Evolutionary conservation across 2,888 invertebrate genomes (phyloP), one percentile per base, ranked within the genome.

Genomic region (Drosophila tripunctata): DNA sequence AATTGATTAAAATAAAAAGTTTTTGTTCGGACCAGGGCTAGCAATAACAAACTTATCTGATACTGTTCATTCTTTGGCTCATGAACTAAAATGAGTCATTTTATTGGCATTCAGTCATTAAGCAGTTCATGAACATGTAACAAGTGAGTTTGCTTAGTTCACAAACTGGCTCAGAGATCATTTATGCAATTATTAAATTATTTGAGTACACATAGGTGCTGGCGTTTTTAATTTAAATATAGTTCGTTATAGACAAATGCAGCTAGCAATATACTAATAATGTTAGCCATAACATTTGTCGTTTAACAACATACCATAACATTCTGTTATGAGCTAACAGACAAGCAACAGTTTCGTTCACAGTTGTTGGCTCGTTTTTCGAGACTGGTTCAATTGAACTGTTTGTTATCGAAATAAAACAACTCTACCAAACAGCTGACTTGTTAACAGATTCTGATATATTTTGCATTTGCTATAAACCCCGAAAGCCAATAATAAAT

Each of bases 11-110:
- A 63, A 68, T 75, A 65, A 68, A 67, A 75, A 52, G 62, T 64
- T 77, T 72, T 68, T 77, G 67, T 73, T 41, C 69, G 68, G 36
- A 22, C 55, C 72, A 74, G 74, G 76, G 74, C 47, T 74, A 76
- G 65, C 62, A 44, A 17, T 7, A 10, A 27, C 45, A 33, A 56
- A 57, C 45, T 41, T 71, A 66, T 71, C 69, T 62, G 63, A 68
- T 72, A 67, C 62, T 56, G 64, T 71, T 47, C 45, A 44, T 30
- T n/a, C n/a, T 4, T 30, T 19, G 12, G 19, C 45, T 33, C 35
- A 22, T 6, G 35, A 48, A 48, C 22, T 7, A 3, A n/a, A 47
- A 33, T 48, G 48, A 48, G 35, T 48, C 48, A 48, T 24, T 48
- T 15, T 10, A 27, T 27, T 1, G 10, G 27, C 43, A 17, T n/a